A percentile compares a stretch with the other conserved stretches of the same genome.
Conservation (phyloP, 2,888 invertebrate species). For the Phaedon cochleariae region DNA sequence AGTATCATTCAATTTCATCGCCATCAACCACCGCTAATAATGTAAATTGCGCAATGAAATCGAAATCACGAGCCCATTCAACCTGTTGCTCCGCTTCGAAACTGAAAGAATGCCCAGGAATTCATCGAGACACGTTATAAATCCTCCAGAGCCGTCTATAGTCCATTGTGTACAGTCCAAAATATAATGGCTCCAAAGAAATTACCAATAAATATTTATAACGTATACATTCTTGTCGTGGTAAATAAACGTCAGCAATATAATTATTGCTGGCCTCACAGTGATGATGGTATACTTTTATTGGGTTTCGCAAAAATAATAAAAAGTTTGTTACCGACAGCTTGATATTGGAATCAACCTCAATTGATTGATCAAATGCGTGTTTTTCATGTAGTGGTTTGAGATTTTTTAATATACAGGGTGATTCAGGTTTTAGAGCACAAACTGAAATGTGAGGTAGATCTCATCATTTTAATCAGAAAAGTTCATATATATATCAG, state of each 20-base stretch:
- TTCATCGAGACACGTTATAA: slow-evolving; percentile 45
- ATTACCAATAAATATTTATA: slow-evolving; percentile 42
- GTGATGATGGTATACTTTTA: slow-evolving; percentile 13
- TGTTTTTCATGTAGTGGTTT: too few relatives aligned
- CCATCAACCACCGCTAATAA: neutral
- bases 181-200: slow-evolving; percentile 38
- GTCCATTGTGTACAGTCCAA: slow-evolving; percentile 37
- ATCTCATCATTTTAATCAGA: too few relatives aligned
- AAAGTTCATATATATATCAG: too few relatives aligned
- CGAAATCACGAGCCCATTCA: slow-evolving; percentile 17
- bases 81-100: slow-evolving; percentile 25
- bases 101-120: slow-evolving; percentile 38
- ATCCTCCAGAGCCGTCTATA: slow-evolving; percentile 45
- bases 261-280: slow-evolving; percentile 22
- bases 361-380: too few relatives aligned
- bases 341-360: too few relatives aligned
- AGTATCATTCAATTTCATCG: too few relatives aligned
- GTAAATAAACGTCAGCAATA: slow-evolving; percentile 23
- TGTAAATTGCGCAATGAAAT: neutral
- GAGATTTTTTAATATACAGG: too few relatives aligned
- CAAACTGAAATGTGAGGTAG: too few relatives aligned
- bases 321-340: too few relatives aligned
- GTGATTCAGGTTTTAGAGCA: too few relatives aligned
- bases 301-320: neutral
- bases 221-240: slow-evolving; percentile 32